phyloP scores from a whole-genome alignment of 2,113 vertebrate genomes.

The Catharus fuscescens region DNA sequence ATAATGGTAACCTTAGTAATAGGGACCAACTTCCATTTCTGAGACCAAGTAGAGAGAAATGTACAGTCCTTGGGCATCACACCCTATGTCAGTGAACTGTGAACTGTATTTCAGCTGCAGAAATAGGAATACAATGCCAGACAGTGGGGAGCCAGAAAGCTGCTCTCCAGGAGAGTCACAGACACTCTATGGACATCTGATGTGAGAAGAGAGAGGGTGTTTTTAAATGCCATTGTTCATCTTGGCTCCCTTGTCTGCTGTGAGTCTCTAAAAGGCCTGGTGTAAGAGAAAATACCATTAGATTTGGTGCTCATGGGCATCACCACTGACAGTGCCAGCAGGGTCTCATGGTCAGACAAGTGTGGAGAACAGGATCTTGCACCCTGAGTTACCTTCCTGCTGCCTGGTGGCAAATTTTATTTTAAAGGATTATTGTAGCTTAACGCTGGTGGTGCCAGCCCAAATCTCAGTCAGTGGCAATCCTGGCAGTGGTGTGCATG shows the following conservation, averaged over 20 bases:
- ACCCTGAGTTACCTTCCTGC: not conserved
- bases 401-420: not conserved
- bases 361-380: not conserved
- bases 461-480: not conserved
- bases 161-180: not conserved
- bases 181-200: not conserved
- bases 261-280: not conserved
- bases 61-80: not conserved
- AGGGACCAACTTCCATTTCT: not conserved
- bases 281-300: not conserved
- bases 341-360: not conserved
- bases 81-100: not conserved
- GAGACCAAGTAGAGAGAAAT: not conserved
- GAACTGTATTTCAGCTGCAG: not conserved
- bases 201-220: not conserved
- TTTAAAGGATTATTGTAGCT: slow-evolving; percentile 12
- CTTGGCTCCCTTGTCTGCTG: not conserved
- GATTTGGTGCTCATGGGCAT: not conserved
- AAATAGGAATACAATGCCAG: not conserved
- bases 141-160: not conserved
- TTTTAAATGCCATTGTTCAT: not conserved
- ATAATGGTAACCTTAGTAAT: not conserved
- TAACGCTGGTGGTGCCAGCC: not conserved
- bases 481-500: not conserved
- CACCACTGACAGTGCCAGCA: not conserved